Evolutionary conservation across 2,888 invertebrate genomes (phyloP), one percentile per base, ranked within the genome.

Genomic region (Taphrorychus bicolor): DNA sequence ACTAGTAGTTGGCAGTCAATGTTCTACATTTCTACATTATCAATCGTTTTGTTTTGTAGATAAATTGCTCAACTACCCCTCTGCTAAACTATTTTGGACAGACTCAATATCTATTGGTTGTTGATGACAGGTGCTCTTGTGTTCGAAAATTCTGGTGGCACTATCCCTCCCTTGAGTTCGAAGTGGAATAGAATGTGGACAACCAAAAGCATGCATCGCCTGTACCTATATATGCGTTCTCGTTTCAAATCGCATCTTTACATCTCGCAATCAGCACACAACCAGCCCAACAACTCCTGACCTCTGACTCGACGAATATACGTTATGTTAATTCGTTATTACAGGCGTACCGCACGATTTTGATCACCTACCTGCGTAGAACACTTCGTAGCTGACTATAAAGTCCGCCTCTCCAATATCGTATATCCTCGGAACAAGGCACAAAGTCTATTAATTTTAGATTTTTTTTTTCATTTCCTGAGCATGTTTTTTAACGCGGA

Each of bases 401-500:
- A 11, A 32, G n/a, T 32, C 7, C 32, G 7, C 32, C 32, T 32
- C 51, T 22, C 23, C 11, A 41, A 32, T 51, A 52, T 40, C 19
- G 11, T 22, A 53, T 60, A 41, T 52, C 53, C 59, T 49, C 51
- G 51, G 49, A 16, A 22, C 16, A 52, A 60, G 22, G n/a, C n/a
- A n/a, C n/a, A n/a, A 51, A 41, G 5, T 21, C 32, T 41, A 23
- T n/a, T 60, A 52, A 53, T 41, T 59, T 51, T 51, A 32, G 32
- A 16, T 21, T 52, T 52, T 59, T n/a, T n/a, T n/a, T 60, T 53
- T 60, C 22, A 9, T 60, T 52, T 60, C 42, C 52, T 23, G 52
- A 22, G 42, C 42, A 52, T 42, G 60, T 52, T 60, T 60, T 32
- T 60, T 60, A 52, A 19, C n/a, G 24, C 41, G 60, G 60, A 60